Base-by-base conservation (phyloP, 92 coral and sea anemone species). In the Siderastrea radians region DNA sequence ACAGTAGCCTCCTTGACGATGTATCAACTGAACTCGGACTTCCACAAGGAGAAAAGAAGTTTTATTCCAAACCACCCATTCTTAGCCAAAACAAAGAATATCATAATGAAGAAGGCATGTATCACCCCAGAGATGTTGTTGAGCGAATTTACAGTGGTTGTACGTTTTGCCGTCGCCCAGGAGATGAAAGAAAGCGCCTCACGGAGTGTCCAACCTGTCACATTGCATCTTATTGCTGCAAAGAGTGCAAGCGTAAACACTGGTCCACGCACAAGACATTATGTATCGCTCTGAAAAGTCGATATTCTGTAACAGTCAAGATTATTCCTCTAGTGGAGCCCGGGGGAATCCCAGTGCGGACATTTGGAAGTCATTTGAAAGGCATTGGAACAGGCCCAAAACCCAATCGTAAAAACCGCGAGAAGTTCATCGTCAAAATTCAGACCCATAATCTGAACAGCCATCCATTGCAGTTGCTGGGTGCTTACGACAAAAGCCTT, bases 391-490 rank as follows among this genome's bases (percentile, higher is more conserved):
- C 62, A 11, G 93, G 95, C 15, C 76, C 83, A 15, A 68, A 66
- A 60, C 92, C 88, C 11, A 73, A 86, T 3, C 89, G 91, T 3
- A 49, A 79, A 47, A 75, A 19, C 12, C 48, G 43, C 16, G 74
- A 79, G 49, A 82, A 82, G 9, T 93, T 91, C 69, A 88, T 93
- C 60, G 93, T 93, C 49, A 93, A 93, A 65, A 77, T 91, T 68
- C 91, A 92, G 81, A 92, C 95, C 4, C 75, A 54, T 49, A 2
- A 74, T 5, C 72, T 85, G 1, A 92, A 92, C 49, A 74, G 84
- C 49, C 95, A 92, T 78, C 94, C 94, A 17, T 69, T 66, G 17
- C 95, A 92, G 69, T 46, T 63, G 75, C 70, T 92, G 38, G 0
- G 82, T 47, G 77, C 90, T 16, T 92, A 84, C 60, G 90, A 90